phyloP scores from a whole-genome alignment of 1,140 invertebrate genomes.

The Geopemphigus sp. region DNA sequence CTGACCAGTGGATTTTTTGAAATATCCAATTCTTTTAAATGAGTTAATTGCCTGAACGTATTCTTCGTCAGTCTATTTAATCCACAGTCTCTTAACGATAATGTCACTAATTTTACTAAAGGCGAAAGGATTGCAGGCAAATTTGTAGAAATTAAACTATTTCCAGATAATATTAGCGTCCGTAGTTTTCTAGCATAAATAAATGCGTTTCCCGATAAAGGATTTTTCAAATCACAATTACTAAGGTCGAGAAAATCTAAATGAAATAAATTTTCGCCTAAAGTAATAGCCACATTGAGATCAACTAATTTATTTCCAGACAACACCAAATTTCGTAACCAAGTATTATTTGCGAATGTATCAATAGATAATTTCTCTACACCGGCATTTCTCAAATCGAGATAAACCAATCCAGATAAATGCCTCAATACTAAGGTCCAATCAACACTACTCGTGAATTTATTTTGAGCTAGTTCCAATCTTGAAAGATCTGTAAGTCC shows the following conservation, averaged over 20 bases:
- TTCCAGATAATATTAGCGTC: constrained; percentile 66
- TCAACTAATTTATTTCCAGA: constrained; percentile 66
- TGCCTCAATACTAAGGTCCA: constrained; percentile 66
- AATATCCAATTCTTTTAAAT: too few relatives aligned
- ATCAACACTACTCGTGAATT: constrained; percentile 59
- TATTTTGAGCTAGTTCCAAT: constrained; percentile 65
- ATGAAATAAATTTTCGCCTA: constrained; percentile 65
- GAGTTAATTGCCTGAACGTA: constrained; percentile 59
- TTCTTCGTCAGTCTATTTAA: constrained; percentile 63
- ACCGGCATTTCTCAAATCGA: constrained; percentile 64
- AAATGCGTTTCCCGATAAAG: constrained; percentile 67
- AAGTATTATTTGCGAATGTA: constrained; percentile 66
- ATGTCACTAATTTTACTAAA: constrained; percentile 63
- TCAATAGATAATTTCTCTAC: constrained; percentile 65
- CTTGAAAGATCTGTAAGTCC: constrained; percentile 63
- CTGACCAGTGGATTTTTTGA: too few relatives aligned
- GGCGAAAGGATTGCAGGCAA: constrained; percentile 65
- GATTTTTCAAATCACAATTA: constrained; percentile 66
- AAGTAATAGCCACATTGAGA: constrained; percentile 64
- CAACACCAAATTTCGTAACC: constrained; percentile 63
- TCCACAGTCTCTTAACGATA: constrained; percentile 67
- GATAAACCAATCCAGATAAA: constrained; percentile 53
- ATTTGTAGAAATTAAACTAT: constrained; percentile 66
- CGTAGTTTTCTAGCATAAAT: constrained; percentile 66
- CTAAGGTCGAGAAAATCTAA: constrained; percentile 68